phyloP scores from a whole-genome alignment of 2,888 invertebrate genomes.

The Cacoxenus indagator region DNA sequence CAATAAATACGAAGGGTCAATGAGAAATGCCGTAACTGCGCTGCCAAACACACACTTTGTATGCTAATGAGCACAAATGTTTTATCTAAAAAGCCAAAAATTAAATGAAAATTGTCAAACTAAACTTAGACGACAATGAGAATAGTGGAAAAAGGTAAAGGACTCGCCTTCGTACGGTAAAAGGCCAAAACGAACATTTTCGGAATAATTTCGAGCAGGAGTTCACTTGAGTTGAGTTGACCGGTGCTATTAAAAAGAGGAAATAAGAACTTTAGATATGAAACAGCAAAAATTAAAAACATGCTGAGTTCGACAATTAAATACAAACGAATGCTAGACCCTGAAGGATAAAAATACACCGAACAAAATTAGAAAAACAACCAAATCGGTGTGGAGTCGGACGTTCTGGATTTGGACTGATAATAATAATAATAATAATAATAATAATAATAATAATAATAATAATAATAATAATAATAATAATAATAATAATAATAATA shows the following conservation, averaged over 20 bases:
- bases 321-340: constrained; percentile 47
- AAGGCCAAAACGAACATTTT: constrained; percentile 48
- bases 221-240: not conserved
- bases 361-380: not conserved
- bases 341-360: not conserved
- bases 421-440: too few relatives aligned
- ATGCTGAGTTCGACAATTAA: constrained; percentile 63
- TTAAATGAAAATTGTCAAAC: constrained; percentile 30
- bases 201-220: constrained; percentile 46
- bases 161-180: constrained; percentile 15
- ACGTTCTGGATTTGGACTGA: too few relatives aligned
- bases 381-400: too few relatives aligned
- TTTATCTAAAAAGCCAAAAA: constrained; percentile 50
- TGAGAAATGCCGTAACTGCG: constrained; percentile 39
- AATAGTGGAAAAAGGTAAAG: not conserved
- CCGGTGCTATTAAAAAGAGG: constrained; percentile 62
- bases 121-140: not conserved
- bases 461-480: too few relatives aligned
- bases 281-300: constrained; percentile 48
- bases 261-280: constrained; percentile 65
- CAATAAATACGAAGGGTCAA: constrained; percentile 51
- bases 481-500: too few relatives aligned
- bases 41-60: constrained; percentile 41
- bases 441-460: too few relatives aligned
- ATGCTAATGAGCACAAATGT: constrained; percentile 54